Percentiles rank a stretch among this genome's conserved stretches.
Conservation (phyloP, 2,888 invertebrate genomes). For the Yponomeuta plumbellus region DNA sequence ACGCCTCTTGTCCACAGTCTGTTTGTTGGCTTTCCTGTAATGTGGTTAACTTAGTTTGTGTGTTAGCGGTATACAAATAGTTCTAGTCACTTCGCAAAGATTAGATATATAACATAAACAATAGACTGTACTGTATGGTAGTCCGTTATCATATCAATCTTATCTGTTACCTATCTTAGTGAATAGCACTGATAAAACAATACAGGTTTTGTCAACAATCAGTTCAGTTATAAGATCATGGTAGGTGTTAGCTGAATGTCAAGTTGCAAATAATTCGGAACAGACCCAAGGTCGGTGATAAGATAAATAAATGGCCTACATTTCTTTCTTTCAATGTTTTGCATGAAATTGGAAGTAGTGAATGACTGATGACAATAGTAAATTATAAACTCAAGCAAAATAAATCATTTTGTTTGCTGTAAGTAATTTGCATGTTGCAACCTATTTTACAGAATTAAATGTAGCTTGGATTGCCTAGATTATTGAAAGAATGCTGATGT, state of each 20-base stretch:
- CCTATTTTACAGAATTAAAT: too few species aligned
- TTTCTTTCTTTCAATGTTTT: not conserved
- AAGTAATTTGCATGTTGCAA: too few species aligned
- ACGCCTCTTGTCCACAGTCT: conserved; percentile 26
- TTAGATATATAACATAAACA: conserved; percentile 1
- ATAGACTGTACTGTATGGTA: not conserved
- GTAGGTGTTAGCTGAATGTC: not conserved
- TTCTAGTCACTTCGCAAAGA: conserved; percentile 29
- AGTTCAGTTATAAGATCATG: not conserved
- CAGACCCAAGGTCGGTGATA: not conserved
- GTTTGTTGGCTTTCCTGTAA: not conserved
- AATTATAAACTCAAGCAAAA: not conserved
- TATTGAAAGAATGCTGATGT: too few species aligned
- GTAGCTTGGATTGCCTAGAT: too few species aligned
- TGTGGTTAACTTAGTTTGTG: not conserved
- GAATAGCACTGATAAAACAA: not conserved
- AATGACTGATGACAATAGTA: not conserved
- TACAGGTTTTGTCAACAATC: not conserved
- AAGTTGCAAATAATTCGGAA: not conserved
- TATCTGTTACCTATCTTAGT: not conserved
- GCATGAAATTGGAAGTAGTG: not conserved
- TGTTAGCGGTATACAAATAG: conserved; percentile 20
- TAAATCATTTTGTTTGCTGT: too few species aligned
- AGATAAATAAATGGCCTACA: conserved; percentile 1
- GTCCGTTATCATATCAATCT: conserved; percentile 5